Conservation (phyloP, 2,888 invertebrate species). For the Parascotia fuliginaria region DNA sequence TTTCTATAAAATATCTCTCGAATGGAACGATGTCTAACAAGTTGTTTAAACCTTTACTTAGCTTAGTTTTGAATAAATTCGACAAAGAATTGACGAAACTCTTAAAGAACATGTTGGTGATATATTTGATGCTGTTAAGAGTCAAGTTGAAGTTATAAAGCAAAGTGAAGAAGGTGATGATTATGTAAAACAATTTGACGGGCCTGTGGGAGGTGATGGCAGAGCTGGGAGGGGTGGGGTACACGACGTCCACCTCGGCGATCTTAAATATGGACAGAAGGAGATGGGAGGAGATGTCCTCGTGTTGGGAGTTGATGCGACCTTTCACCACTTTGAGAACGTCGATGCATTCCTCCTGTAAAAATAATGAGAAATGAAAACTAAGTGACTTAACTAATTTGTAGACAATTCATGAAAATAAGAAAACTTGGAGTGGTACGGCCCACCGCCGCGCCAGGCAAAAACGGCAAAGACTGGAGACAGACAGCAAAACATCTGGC, state of each 20-base stretch:
- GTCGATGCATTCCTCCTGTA: conserved; percentile 94
- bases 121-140: conserved; percentile 18
- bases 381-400: too few species aligned
- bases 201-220: conserved; percentile 65
- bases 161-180: conserved; percentile 64
- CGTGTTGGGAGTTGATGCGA: conserved; percentile 93
- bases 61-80: conserved; percentile 67
- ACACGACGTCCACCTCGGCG: conserved; percentile 95
- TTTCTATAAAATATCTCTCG: conserved; percentile 71
- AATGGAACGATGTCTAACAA: conserved; percentile 64
- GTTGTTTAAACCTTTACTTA: conserved; percentile 36
- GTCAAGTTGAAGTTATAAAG: conserved; percentile 57
- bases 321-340: conserved; percentile 92
- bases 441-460: too few species aligned
- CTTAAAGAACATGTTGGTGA: conserved; percentile 47
- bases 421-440: too few species aligned
- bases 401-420: too few species aligned
- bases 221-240: conserved; percentile 88
- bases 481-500: too few species aligned
- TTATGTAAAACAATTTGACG: conserved; percentile 57
- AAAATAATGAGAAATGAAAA: conserved; percentile 30
- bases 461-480: too few species aligned
- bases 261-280: conserved; percentile 96
- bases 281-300: conserved; percentile 94
- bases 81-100: conserved; percentile 71